These are phyloP conservation scores for Ruditapes philippinarum DNA, from an alignment of 1,140 invertebrate genomes.

Conservation along the genomic window DNA sequence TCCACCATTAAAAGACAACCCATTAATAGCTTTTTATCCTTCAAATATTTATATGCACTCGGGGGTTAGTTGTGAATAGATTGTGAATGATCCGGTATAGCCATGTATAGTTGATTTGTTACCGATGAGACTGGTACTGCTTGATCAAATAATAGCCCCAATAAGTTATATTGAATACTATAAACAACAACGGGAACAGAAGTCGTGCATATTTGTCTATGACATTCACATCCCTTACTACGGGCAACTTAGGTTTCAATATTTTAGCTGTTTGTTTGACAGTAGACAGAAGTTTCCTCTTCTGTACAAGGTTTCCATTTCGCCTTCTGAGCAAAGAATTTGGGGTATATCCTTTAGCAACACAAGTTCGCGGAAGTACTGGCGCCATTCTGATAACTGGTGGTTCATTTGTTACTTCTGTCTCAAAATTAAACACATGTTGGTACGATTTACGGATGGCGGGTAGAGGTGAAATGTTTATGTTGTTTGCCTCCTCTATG, in stretches of 20 bases:
- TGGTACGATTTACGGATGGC: constrained; percentile 59
- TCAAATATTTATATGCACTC: too few species aligned
- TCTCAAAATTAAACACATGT: constrained; percentile 60
- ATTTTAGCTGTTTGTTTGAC: constrained; percentile 82
- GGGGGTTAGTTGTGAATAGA: too few species aligned
- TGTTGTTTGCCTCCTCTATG: constrained; percentile 58
- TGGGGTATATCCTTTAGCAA: constrained; percentile 73
- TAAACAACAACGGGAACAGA: constrained; percentile 97
- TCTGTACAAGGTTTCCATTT: constrained; percentile 73
- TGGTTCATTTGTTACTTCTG: constrained; percentile 56
- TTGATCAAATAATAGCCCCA: constrained; percentile 94
- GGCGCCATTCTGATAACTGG: constrained; percentile 81
- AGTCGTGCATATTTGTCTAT: constrained; percentile 98
- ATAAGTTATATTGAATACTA: constrained; percentile 97
- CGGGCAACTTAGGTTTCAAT: constrained; percentile 90
- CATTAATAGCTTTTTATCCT: too few species aligned
- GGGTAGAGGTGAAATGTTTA: constrained; percentile 59
- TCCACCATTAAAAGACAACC: too few species aligned
- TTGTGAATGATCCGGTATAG: too few species aligned
- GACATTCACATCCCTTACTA: constrained; percentile 98
- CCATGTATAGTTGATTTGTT: neutral
- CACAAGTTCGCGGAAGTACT: constrained; percentile 72
- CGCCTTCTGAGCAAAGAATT: constrained; percentile 76
- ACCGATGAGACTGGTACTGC: constrained; percentile 50
- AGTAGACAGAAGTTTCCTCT: constrained; percentile 81